Base-by-base conservation (phyloP, 1,140 invertebrate genomes). In the Bombus balteatus region DNA sequence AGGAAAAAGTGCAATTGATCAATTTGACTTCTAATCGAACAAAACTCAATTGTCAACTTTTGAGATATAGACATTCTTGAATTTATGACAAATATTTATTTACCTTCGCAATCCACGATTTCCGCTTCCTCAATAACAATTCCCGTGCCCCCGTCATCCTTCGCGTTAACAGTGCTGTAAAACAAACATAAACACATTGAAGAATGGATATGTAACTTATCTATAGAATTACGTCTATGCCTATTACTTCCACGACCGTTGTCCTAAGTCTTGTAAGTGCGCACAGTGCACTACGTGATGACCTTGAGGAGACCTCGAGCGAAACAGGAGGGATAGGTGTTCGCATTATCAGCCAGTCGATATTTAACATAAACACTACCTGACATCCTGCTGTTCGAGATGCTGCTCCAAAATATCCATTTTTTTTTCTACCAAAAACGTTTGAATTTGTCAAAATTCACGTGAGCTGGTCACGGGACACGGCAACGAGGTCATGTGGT, bases 401-500 rank as follows among this genome's bases (percentile, higher is more conserved):
- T 95, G 94, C 68, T 95, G 94, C 87, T 95, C 95, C 92, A 95
- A 92, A 89, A 95, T 95, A 90, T 95, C 95, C 95, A 95, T 95
- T 92, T 90, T 92, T 47, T 91, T 92, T 92, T 91, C 91, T 87
- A 87, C 83, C 83, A 89, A 92, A 93, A 94, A 92, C 87, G 94
- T 95, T 95, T 95, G 94, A 95, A 95, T 95, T 94, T 94, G 93
- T 93, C 93, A 93, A 95, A 95, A 95, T 95, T 95, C 95, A 95
- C 95, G 95, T 95, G 95, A 95, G 94, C 93, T 95, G 95, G 95
- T 95, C 95, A 95, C 95, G 95, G 94, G 95, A 95, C 94, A 95
- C 95, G 91, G 91, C 94, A 95, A 95, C 93, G 94, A 95, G 94
- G 95, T 95, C 95, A 95, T 95, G 95, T 95, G 95, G 94, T 95